Evolutionary conservation across 2,888 invertebrate genomes (phyloP), one percentile per base, ranked within the genome.

Genomic region (Rhabditophanes sp.): DNA sequence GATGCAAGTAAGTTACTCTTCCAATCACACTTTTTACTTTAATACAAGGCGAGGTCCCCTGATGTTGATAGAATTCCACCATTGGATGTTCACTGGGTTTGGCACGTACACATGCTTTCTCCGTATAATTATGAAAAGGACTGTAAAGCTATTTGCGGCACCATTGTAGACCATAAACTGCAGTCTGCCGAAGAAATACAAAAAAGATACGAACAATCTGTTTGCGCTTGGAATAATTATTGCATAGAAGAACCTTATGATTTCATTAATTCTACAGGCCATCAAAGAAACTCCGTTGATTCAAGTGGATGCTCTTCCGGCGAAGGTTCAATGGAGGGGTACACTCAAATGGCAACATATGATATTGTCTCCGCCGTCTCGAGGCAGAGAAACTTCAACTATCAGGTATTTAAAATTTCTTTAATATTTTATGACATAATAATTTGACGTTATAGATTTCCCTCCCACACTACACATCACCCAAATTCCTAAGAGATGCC

Each of bases 1-100:
- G n/a, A 50, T 70, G 39, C 66, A 66, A 33, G 65, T 64, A 19
- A 22, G 34, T 8, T 12, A 6, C 17, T 16, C 7, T 25, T n/a
- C n/a, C n/a, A n/a, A n/a, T n/a, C n/a, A n/a, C n/a, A n/a, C n/a
- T n/a, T 9, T 6, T 28, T 7, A 11, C 20, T 4, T 18, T 28
- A 4, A 5, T 4, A 8, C 7, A 4, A 9, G 28, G 4, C 7
- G 28, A 4, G 5, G 28, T 25, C 5, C 25, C n/a, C n/a, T n/a
- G n/a, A n/a, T n/a, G n/a, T n/a, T n/a, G n/a, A n/a, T n/a, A n/a
- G n/a, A 22, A 65, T 66, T n/a, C 69, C 70, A 2, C 71, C 71
- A 8, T 39, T 69, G 19, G 69, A 71, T 44, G 66, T 70, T 9
- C 68, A 69, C 39, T 70, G 70, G 70, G 57, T 70, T 4, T 70